Evolutionary conservation across 2,888 invertebrate species (phyloP), one percentile per base, ranked within the genome.

Genomic region (Resseliella maxima): DNA sequence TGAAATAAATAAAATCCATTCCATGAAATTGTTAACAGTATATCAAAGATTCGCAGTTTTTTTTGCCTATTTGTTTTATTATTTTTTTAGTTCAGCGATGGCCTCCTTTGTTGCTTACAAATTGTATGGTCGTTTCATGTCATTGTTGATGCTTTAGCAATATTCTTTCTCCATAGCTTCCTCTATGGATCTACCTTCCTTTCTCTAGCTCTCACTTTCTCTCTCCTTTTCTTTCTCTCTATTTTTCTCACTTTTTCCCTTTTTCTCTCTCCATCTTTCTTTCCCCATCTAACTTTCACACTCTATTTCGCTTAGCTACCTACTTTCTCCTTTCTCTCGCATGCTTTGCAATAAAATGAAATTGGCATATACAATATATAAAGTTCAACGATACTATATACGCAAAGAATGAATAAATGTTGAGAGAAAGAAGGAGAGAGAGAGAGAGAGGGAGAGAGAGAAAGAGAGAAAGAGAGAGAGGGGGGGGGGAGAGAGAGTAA

Each of bases 281-380:
- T n/a, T n/a, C n/a, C n/a, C n/a, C n/a, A n/a, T n/a, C n/a, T n/a
- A n/a, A n/a, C n/a, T n/a, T n/a, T n/a, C n/a, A n/a, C n/a, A n/a
- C n/a, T n/a, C n/a, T n/a, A n/a, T n/a, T n/a, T n/a, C n/a, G n/a
- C n/a, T n/a, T n/a, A n/a, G n/a, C n/a, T n/a, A n/a, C n/a, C n/a
- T n/a, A n/a, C n/a, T n/a, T n/a, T n/a, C n/a, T n/a, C n/a, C n/a
- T n/a, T n/a, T n/a, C n/a, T n/a, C n/a, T n/a, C n/a, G n/a, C n/a
- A n/a, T 41, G 27, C 24, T 59, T 72, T 72, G 72, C 31, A 72
- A 72, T 72, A 72, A 72, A 27, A 2, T 72, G 27, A 35, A 72
- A 72, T 72, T 72, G 72, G 72, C 72, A 35, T 31, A 35, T 18
- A 31, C 27, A n/a, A 5, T 35, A 72, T 31, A 72, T 72, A 72